Evolutionary conservation across 2,888 invertebrate species (phyloP).

Genomic region (Sceliomorpha sp.): DNA sequence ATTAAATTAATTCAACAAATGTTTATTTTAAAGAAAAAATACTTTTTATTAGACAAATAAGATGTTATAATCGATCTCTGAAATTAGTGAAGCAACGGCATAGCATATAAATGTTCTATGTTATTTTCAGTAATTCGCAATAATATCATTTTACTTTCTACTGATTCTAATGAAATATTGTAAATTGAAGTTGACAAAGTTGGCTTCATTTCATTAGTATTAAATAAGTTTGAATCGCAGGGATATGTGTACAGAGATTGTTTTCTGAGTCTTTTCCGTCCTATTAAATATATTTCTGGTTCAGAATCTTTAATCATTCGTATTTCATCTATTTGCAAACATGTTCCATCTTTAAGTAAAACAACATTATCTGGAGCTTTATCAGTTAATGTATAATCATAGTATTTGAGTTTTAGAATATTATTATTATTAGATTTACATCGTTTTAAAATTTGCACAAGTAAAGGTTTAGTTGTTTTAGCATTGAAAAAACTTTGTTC

Average conservation of each 20-base stretch:
- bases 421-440: conserved; percentile 4
- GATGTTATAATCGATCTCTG: no score
- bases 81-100: no score
- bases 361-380: conserved; percentile 27
- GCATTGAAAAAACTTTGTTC: conserved; percentile 1
- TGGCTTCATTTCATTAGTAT: no score
- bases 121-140: no score
- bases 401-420: conserved; percentile 13
- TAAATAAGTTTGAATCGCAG: background rate
- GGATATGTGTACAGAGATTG: background rate
- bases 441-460: conserved; percentile 7
- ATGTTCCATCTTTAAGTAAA: conserved; percentile 15
- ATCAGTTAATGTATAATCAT: conserved; percentile 16
- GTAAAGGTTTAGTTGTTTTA: conserved; percentile 12
- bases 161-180: no score
- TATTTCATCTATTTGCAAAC: conserved; percentile 6
- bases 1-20: no score
- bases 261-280: background rate
- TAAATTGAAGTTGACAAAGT: no score
- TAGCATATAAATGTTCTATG: no score
- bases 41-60: no score
- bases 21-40: no score
- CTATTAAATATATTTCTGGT: background rate
- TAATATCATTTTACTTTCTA: no score
- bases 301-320: background rate